A percentile compares a stretch with the other conserved stretches of the same genome.
Conservation (phyloP, 2,113 vertebrate genomes). For the Emydocephalus ijimae region DNA sequence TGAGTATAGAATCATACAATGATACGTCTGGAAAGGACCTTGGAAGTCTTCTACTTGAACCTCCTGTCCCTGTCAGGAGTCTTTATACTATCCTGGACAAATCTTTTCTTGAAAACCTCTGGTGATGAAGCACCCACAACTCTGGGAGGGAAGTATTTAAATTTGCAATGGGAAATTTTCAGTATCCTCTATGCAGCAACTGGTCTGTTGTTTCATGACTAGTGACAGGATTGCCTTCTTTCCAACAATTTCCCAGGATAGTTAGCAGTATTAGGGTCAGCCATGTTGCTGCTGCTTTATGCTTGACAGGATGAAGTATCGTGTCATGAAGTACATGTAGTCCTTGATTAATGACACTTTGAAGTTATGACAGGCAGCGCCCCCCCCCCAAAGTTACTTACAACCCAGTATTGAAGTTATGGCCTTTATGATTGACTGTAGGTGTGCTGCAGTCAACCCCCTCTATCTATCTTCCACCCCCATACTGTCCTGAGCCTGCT, state of each 20-base stretch:
- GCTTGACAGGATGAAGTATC: background rate
- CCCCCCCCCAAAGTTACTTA: background rate
- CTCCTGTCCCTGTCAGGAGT: background rate
- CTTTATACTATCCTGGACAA: background rate
- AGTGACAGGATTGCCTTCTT: background rate
- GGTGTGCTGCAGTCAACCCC: background rate
- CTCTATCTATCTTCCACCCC: background rate
- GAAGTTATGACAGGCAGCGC: background rate
- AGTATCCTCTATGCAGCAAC: background rate
- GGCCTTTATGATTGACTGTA: background rate
- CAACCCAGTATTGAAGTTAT: background rate
- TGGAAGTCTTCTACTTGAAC: background rate
- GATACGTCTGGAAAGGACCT: background rate
- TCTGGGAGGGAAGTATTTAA: background rate
- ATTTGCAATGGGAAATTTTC: background rate
- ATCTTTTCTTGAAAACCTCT: background rate
- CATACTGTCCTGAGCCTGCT: background rate
- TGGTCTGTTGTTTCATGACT: background rate
- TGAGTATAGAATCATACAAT: background rate
- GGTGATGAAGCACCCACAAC: background rate
- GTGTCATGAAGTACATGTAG: background rate
- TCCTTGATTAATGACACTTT: background rate
- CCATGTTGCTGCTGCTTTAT: background rate
- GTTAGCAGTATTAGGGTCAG: background rate
- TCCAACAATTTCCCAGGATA: background rate